Base-by-base conservation (phyloP, 1,140 invertebrate species). In the Venturia canescens region DNA sequence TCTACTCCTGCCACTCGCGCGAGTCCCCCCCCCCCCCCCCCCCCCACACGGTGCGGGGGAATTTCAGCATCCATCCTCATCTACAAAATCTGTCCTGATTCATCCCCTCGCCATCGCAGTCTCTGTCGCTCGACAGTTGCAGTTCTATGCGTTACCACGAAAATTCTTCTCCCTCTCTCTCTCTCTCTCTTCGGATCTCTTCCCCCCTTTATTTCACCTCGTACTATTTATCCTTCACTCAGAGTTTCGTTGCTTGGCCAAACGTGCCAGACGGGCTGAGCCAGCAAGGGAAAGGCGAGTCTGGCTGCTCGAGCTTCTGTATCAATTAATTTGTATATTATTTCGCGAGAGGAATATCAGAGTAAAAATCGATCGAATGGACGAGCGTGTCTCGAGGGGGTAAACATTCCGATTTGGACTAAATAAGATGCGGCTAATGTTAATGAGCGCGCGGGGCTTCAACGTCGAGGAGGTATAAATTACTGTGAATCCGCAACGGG, bases 1-100 rank as follows among this genome's bases (percentile, higher is more conserved):
- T 80, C 75, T 75, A 75, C 66, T 80, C 44, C 5, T 71, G 79
- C 79, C 79, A 5, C 57, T 44, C 21, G n/a, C 29, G 29, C 79
- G n/a, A n/a, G n/a, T 3, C 34, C 27, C n/a, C 21, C 15, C 71
- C 11, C 72, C 66, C 69, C 79, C 34, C 79, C 74, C 82, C 75
- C 78, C 80, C 83, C 0, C 23, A 63, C 3, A n/a, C 11, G 2
- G 21, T 34, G 16, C 63, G 2, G 23, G 1, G 0, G 21, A 63
- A 23, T 63, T 63, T 9, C 50, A 53, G 50, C 6, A n/a, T 27
- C 60, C 21, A 26, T 63, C 3, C 60, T 23, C 60, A 23, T 63
- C 6, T 63, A 13, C 23, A 63, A 63, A 63, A 63, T 23, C 21
- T 63, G 60, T 63, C 60, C 60, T 26, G 60, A 63, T 63, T 23